A percentile compares a stretch with the other conserved stretches of the same genome.
These are phyloP conservation scores for Eupithecia dodoneata DNA, from an alignment of 2,888 invertebrate species.

Conservation along the genomic window DNA sequence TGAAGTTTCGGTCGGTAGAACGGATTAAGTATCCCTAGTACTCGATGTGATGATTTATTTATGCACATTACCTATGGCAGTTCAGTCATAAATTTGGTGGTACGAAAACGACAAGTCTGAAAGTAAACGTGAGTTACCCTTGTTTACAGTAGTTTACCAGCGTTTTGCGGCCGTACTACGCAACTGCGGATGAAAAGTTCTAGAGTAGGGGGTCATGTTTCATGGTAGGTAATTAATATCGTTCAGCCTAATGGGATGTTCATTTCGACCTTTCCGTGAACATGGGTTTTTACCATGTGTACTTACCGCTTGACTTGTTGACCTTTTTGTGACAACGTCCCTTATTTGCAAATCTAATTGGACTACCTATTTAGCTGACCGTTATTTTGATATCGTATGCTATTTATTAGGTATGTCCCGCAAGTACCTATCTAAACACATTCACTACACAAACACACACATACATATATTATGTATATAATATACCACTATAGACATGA, in stretches of 20 bases:
- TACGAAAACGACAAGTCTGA: not conserved
- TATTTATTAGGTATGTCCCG: not conserved
- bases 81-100: not conserved
- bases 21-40: not conserved
- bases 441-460: too few species aligned
- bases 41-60: too few species aligned
- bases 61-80: not conserved
- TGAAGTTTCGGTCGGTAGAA: not conserved
- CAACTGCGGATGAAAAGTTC: not conserved
- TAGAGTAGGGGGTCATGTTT: not conserved
- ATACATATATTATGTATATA: too few species aligned
- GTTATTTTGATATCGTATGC: not conserved
- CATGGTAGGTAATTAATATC: slow-evolving; percentile 23
- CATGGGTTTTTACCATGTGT: slow-evolving; percentile 2
- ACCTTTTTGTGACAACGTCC: not conserved
- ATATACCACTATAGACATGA: too few species aligned
- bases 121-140: not conserved
- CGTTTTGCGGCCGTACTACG: not conserved
- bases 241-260: slow-evolving; percentile 26
- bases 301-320: not conserved
- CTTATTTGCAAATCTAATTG: not conserved
- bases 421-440: too few species aligned
- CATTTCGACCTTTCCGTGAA: slow-evolving; percentile 11
- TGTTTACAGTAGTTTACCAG: not conserved
- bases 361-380: not conserved